A percentile compares a stretch with the other conserved stretches of the same genome.
phyloP scores from a whole-genome alignment of 2,113 vertebrate species.

The Bubo blakistoni region DNA sequence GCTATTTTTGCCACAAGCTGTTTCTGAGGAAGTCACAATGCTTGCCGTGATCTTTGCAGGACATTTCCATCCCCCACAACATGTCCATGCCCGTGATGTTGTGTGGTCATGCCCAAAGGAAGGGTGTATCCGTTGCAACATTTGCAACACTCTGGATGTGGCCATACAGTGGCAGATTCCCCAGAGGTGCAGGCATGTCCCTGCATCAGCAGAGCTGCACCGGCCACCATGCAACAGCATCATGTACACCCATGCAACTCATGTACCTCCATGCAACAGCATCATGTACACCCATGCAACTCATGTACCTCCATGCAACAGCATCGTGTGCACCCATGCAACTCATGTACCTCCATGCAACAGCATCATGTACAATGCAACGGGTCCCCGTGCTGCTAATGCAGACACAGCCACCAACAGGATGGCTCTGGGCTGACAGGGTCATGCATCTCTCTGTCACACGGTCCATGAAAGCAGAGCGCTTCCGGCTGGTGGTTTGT shows the following conservation, averaged over 20 bases:
- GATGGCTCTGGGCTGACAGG: not conserved
- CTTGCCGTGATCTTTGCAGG: not conserved
- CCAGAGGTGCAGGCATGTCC: not conserved
- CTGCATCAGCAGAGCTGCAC: not conserved
- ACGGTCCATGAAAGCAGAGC: not conserved
- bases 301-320: not conserved
- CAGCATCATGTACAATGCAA: not conserved
- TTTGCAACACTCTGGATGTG: not conserved
- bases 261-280: no score
- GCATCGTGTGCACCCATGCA: not conserved
- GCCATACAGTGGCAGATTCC: not conserved
- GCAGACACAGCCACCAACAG: not conserved
- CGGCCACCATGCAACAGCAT: not conserved
- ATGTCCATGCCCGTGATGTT: not conserved
- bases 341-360: no score
- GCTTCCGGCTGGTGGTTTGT: not conserved
- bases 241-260: not conserved
- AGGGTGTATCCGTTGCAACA: not conserved
- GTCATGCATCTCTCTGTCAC: not conserved
- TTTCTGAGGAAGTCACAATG: not conserved
- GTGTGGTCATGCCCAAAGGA: not conserved
- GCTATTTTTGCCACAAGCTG: not conserved
- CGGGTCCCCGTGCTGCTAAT: not conserved
- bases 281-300: not conserved
- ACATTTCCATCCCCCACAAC: fast-evolving